Conservation (phyloP, 2,888 invertebrate species). For the Cylloceria caligata region DNA sequence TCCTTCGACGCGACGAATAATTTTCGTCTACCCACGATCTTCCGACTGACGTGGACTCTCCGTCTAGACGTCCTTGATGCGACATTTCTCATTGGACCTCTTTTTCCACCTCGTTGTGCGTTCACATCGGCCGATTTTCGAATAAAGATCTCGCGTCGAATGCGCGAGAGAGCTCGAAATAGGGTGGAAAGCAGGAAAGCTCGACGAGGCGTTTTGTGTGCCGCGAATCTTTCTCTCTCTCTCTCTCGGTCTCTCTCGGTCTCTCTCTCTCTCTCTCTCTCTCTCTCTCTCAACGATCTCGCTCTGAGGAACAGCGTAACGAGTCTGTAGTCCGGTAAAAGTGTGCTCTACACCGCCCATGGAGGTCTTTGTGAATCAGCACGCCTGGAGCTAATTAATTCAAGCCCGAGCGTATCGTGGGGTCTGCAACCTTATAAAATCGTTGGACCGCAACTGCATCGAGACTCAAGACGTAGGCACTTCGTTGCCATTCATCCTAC, state of each 20-base stretch:
- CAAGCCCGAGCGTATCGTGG: conserved; percentile 21
- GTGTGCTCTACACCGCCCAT: not conserved
- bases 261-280: conserved; percentile 3
- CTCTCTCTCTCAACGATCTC: conserved; percentile 12
- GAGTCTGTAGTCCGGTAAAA: not conserved
- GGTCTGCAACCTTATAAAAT: conserved; percentile 46
- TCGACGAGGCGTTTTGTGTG: conserved; percentile 8
- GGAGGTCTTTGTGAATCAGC: conserved; percentile 45
- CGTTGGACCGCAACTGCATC: conserved; percentile 28
- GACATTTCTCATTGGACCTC: not conserved
- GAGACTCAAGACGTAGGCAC: not conserved
- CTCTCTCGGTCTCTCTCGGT: not conserved
- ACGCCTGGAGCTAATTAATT: conserved; percentile 60
- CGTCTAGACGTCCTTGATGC: conserved; percentile 14
- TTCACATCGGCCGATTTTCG: conserved; percentile 5
- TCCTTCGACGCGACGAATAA: conserved; percentile 56
- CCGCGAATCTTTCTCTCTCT: not conserved
- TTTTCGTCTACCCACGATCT: conserved; percentile 50
- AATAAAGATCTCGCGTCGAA: not conserved
- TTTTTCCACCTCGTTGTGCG: conserved; percentile 27
- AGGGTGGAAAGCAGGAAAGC: conserved; percentile 16
- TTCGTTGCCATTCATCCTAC: not conserved
- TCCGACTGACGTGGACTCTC: conserved; percentile 5
- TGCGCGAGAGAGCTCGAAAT: not conserved
- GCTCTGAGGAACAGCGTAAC: conserved; percentile 35